Evolutionary conservation across 2,797 vertebrate genomes (phyloP), one percentile per base, ranked within the genome.

Genomic region (Pipistrellus pygmaeus): DNA sequence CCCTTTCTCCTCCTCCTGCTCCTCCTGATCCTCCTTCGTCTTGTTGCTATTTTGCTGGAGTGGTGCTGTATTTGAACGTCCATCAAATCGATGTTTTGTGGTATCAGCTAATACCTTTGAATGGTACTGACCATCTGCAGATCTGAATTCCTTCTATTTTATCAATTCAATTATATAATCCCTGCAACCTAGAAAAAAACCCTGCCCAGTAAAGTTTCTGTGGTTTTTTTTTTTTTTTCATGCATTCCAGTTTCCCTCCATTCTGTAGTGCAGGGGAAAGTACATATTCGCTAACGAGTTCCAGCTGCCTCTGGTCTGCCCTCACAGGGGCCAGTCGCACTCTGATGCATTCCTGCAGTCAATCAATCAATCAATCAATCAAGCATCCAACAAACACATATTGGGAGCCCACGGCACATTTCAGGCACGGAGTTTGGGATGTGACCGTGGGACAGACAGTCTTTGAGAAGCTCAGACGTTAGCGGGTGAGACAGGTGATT

Each of bases 161-260:
- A 83, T 88, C 46, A 91, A 60, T 64, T 81, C 55, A 32, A 9
- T 91, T 55, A 53, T 77, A 82, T 81, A 82, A 73, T 88, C 13
- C 15, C 14, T 41, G 55, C 88, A 62, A 9, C 21, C 46, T 41
- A 44, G 10, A 30, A 32, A 46, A 89, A 35, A 48, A 46, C 27
- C 13, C 8, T 75, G 30, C 20, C 15, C 66, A 38, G 23, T 18
- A 38, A 91, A 66, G 3, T 62, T 75, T 81, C 62, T 21, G 46
- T 71, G 68, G 44, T 44, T 44, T 44, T 44, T 8, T 44, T 44
- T 44, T 44, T 8, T 44, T 44, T 41, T 62, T 53, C 68, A 23
- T 14, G 35, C 48, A 46, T 38, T 72, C 60, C 9, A 3, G 18
- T 30, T 82, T 77, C 53, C 71, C 27, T 64, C 27, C 7, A 13